These are phyloP conservation scores for Scaptomyza reducta DNA, from an alignment of 2,888 invertebrate species.

Conservation along the genomic window DNA sequence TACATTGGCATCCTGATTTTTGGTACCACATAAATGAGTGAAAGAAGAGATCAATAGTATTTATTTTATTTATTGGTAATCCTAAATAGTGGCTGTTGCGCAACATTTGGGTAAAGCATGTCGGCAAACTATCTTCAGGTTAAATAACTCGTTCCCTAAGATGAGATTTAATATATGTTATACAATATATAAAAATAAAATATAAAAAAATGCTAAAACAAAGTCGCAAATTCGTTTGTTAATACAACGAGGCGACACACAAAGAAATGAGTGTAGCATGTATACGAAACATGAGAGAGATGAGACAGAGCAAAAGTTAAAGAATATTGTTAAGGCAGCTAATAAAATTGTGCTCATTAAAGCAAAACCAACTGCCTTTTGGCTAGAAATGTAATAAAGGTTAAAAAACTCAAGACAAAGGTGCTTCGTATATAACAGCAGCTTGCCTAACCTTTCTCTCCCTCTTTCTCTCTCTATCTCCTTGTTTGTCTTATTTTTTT, in stretches of 20 bases:
- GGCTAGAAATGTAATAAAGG: conserved; percentile 69
- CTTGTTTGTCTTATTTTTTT: conserved; percentile 1
- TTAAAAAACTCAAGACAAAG: conserved; percentile 55
- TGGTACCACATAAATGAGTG: too few species aligned
- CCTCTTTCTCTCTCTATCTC: background rate
- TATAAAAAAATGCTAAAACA: conserved; percentile 52
- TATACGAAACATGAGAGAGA: background rate
- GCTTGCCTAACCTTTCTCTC: background rate
- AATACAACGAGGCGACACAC: conserved; percentile 20
- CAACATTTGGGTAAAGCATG: too few species aligned
- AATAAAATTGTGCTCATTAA: conserved; percentile 77
- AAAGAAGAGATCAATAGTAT: too few species aligned
- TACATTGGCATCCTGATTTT: too few species aligned
- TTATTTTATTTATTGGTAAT: too few species aligned
- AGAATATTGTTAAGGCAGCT: conserved; percentile 61
- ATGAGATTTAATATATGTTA: too few species aligned
- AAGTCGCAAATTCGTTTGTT: conserved; percentile 53
- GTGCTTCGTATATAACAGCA: conserved; percentile 15
- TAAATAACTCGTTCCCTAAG: too few species aligned
- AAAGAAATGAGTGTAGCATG: conserved; percentile 1
- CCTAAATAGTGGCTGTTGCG: too few species aligned
- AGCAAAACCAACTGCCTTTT: conserved; percentile 70
- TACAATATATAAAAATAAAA: too few species aligned
- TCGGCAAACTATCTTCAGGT: too few species aligned
- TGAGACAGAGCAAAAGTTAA: conserved; percentile 1